A percentile compares a stretch with the other conserved stretches of the same genome.
Conservation (phyloP, 2,797 vertebrate species). For the Cercopithecus mitis region DNA sequence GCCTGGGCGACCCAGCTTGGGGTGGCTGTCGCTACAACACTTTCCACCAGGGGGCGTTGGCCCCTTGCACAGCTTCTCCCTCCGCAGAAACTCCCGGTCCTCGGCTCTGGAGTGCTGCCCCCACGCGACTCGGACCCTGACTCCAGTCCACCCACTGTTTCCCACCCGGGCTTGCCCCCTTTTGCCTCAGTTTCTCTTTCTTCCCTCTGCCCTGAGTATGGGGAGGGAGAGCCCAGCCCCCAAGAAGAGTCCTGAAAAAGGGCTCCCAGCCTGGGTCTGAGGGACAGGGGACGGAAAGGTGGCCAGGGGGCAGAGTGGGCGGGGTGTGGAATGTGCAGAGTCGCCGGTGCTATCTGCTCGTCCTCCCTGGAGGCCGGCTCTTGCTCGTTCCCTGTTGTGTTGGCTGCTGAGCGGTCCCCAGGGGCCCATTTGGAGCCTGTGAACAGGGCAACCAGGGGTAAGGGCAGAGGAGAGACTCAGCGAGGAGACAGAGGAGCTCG, state of each 20-base stretch:
- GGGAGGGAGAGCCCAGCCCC: not conserved
- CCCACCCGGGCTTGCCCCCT: not conserved
- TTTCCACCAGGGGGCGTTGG: slow-evolving; percentile 31
- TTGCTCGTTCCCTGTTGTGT: slow-evolving; percentile 54
- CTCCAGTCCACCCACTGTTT: not conserved
- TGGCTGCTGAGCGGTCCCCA: slow-evolving; percentile 26
- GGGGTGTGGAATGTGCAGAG: not conserved
- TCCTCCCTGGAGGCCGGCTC: not conserved
- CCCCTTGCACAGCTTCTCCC: not conserved
- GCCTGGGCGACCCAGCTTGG: not conserved
- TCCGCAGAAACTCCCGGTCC: not conserved
- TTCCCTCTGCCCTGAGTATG: too few species aligned
- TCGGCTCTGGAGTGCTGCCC: not conserved
- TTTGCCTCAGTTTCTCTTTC: not conserved
- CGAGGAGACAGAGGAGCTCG: not conserved
- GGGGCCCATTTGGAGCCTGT: slow-evolving; percentile 54
- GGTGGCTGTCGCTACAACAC: not conserved
- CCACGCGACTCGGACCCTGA: not conserved
- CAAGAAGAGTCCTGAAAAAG: not conserved
- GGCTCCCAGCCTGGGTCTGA: not conserved
- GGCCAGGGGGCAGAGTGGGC: too few species aligned
- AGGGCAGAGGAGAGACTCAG: not conserved
- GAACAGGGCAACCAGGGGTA: not conserved
- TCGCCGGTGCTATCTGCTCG: not conserved
- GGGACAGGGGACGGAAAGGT: not conserved